Evolutionary conservation across 1,140 invertebrate genomes (phyloP).

Genomic region (Diorhabda carinulata): DNA sequence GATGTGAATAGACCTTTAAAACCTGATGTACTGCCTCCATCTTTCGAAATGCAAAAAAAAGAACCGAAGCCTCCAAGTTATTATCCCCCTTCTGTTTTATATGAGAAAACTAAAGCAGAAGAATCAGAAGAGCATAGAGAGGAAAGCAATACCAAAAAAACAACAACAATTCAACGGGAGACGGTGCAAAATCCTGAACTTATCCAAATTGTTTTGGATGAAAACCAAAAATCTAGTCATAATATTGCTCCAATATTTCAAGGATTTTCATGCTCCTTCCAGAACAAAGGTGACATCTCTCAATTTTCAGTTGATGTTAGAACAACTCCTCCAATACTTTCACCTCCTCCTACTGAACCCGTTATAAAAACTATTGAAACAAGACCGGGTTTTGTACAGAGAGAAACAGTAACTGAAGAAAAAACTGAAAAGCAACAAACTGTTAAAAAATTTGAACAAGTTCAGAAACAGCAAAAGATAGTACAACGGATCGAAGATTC

Average conservation of each 20-base stretch:
- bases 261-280: conserved; percentile 37
- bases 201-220: conserved; percentile 21
- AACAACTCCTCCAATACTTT: conserved; percentile 35
- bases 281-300: conserved; percentile 37
- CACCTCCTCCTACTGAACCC: conserved; percentile 24
- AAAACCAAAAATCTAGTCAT: conserved; percentile 18
- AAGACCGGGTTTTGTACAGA: conserved; percentile 21
- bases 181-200: conserved; percentile 25
- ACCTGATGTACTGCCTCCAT: conserved; percentile 30
- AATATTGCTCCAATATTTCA: conserved; percentile 35
- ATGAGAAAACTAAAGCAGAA: conserved; percentile 21
- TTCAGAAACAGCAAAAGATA: conserved; percentile 16
- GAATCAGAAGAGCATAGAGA: conserved; percentile 23
- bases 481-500: neutral
- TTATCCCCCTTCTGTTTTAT: conserved; percentile 23
- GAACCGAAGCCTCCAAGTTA: conserved; percentile 32
- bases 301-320: conserved; percentile 36
- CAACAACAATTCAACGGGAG: conserved; percentile 26
- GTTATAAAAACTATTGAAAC: conserved; percentile 27
- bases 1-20: conserved; percentile 28
- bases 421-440: conserved; percentile 17
- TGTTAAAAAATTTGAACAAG: conserved; percentile 16
- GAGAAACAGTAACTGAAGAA: conserved; percentile 31
- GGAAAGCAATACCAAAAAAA: conserved; percentile 25
- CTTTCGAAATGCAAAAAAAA: conserved; percentile 29